Base-by-base conservation (phyloP, 2,888 invertebrate species). In the Perizoma affinitatum region DNA sequence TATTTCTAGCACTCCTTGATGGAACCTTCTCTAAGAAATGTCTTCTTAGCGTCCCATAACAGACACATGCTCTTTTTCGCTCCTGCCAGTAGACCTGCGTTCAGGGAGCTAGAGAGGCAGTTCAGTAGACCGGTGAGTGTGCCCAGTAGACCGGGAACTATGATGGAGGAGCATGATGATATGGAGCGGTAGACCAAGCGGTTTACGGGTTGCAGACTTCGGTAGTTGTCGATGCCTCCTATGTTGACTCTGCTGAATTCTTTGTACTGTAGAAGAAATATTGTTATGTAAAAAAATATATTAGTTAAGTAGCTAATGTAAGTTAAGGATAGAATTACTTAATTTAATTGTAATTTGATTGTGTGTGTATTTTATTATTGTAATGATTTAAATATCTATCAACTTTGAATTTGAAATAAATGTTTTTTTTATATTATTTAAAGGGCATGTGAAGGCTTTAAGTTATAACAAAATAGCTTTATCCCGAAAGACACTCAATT, bases 141-240 rank as follows among this genome's bases (percentile, higher is more conserved):
- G 9, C 74, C 75, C 4, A 83, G 60, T 48, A 84, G 47, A 4
- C 79, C 74, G 0, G 90, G 86, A 0, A 74, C 42, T 0, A 79
- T 10, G 42, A 82, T 61, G 6, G 79, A 56, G 4, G 86, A 77
- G 59, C 83, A 79, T 0, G 89, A 86, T 0, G 85, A 79, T 1
- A 74, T 58, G 6, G 89, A 87, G 0, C 88, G 83, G 80, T 88
- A 91, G 1, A 92, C 81, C 8, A 86, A 70, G 5, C 92, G 82
- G 67, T 86, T 82, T 5, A 76, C 67, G 0, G 84, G 70, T 52
- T 93, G 93, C 0, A 87, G 75, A 8, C 88, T 86, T 9, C 93
- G 81, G 78, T 89, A 92, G 82, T 93, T 94, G 75, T 82, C 82
- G 9, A 83, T 74, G 10, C 84, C 84, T 0, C 87, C 89, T 0